Evolutionary conservation across 1,140 invertebrate genomes (phyloP).

Genomic region (Thaumatotibia leucotreta): DNA sequence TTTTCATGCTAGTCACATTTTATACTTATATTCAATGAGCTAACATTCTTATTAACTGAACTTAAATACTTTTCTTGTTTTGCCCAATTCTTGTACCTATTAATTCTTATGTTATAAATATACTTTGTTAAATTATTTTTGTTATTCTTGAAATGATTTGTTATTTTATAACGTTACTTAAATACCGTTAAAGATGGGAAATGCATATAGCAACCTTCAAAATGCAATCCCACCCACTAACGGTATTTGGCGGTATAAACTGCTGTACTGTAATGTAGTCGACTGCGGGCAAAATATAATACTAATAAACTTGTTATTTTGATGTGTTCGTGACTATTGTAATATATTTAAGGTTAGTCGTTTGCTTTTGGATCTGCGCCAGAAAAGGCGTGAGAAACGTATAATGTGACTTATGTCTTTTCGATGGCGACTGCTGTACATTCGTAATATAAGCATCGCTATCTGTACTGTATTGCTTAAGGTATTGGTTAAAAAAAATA

Average conservation of each 20-base stretch:
- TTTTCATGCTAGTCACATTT: neutral
- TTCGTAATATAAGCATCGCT: conserved; percentile 2
- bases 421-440: neutral
- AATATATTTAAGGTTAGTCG: neutral
- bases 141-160: neutral
- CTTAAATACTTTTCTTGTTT: neutral
- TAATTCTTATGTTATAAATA: neutral
- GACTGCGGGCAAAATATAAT: neutral
- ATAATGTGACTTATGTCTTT: neutral
- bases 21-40: neutral
- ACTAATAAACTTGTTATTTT: neutral
- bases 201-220: neutral
- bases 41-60: neutral
- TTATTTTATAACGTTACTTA: neutral
- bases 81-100: neutral
- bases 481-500: conserved; percentile 12
- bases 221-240: no score
- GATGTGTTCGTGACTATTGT: neutral
- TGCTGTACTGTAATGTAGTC: neutral
- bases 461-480: conserved; percentile 13
- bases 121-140: neutral
- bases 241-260: neutral
- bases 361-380: neutral
- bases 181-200: neutral
- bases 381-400: neutral